phyloP scores from a whole-genome alignment of 2,113 vertebrate species.

The Colinus virginianus region DNA sequence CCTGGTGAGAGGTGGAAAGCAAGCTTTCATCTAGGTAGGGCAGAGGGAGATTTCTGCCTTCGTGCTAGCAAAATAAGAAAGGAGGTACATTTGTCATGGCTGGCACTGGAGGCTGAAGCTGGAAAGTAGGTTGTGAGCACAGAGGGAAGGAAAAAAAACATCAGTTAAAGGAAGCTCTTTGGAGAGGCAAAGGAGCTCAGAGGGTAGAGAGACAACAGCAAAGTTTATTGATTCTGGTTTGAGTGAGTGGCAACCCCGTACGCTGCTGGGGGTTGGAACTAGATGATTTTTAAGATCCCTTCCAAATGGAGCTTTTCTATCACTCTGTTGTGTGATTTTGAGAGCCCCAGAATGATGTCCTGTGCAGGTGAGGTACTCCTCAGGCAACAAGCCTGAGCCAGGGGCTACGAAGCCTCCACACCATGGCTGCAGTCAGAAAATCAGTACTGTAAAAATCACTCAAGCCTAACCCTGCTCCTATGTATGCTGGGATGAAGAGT shows the following conservation, averaged over 20 bases:
- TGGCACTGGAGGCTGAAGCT: background rate
- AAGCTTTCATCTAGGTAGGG: constrained; percentile 55
- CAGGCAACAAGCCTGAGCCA: background rate
- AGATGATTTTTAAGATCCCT: background rate
- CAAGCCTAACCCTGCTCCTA: background rate
- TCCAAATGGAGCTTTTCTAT: background rate
- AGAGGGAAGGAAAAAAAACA: background rate
- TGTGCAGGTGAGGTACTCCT: background rate
- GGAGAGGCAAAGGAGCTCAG: background rate
- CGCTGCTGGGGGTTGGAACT: background rate
- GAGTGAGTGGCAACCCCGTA: background rate
- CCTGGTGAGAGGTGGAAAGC: constrained; percentile 41
- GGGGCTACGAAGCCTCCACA: constrained; percentile 28
- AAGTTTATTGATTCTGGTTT: background rate
- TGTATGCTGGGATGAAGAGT: background rate
- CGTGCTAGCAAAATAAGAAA: background rate
- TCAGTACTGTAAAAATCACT: background rate
- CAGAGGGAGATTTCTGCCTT: background rate
- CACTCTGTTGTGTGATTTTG: background rate
- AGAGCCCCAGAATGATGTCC: background rate
- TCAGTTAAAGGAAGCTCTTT: background rate
- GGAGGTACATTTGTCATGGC: background rate
- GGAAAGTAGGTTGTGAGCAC: background rate
- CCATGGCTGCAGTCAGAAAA: constrained; percentile 10
- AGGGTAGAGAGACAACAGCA: background rate